phyloP scores from a whole-genome alignment of 2,797 vertebrate genomes.

The Salmo trutta region DNA sequence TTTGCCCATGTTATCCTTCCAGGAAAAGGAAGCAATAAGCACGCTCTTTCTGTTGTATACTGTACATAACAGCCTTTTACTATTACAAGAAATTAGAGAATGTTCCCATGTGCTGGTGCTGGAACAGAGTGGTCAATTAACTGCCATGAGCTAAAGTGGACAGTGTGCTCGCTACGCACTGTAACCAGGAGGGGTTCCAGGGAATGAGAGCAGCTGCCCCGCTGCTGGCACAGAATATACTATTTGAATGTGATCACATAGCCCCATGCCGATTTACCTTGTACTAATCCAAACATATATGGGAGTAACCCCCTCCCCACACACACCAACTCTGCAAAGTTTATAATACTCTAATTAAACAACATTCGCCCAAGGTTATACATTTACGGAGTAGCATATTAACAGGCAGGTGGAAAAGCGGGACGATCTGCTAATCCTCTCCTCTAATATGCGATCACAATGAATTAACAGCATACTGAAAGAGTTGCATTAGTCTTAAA shows the following conservation, averaged over 20 bases:
- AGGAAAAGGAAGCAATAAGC: neutral
- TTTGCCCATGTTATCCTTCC: neutral
- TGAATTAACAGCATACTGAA: constrained; percentile 14
- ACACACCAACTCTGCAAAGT: constrained; percentile 17
- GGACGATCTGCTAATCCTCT: constrained; percentile 31
- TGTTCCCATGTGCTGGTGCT: neutral
- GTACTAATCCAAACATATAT: constrained; percentile 24
- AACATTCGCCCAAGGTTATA: constrained; percentile 33
- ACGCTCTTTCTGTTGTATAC: neutral
- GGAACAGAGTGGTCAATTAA: constrained; percentile 4
- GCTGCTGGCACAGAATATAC: neutral
- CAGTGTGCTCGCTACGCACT: too few species aligned
- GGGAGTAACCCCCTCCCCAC: constrained; percentile 7
- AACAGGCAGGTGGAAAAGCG: constrained; percentile 14
- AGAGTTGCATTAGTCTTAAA: constrained; percentile 32
- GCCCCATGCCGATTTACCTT: constrained; percentile 20
- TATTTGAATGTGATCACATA: constrained; percentile 2
- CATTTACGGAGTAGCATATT: constrained; percentile 39
- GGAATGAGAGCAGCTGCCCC: neutral
- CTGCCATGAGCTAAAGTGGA: neutral
- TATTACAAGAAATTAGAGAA: neutral
- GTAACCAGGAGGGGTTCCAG: neutral
- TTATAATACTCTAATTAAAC: constrained; percentile 38
- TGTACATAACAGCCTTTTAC: neutral
- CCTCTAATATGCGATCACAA: constrained; percentile 14